Base-by-base conservation (phyloP, 1,140 invertebrate species). In the Ctenoplectra terminalis region DNA sequence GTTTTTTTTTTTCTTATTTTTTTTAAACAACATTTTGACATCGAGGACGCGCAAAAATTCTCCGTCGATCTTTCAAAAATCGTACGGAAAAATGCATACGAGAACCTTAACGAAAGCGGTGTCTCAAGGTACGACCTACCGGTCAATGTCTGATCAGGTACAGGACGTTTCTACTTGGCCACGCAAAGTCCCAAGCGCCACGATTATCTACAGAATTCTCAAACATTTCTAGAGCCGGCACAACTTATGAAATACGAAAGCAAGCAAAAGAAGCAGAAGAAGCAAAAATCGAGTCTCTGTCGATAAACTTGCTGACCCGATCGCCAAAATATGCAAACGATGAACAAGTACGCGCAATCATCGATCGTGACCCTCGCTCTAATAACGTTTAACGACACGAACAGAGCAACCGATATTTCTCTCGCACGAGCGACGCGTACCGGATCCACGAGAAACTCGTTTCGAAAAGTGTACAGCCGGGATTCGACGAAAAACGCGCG, bases 401-500 rank as follows among this genome's bases (percentile, higher is more conserved):
- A 34, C 58, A 60, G 15, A 11, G 11, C 7, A 1, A 2, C 7
- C 17, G 37, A n/a, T 64, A 37, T 66, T 20, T 29, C 11, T 20
- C 64, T 15, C 17, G 26, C 37, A n/a, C 5, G 61, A 64, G 13
- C 63, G 37, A 1, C 63, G 34, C 17, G 71, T 56, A 43, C 74
- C 74, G 74, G 74, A 77, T 77, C 37, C 40, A 20, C 37, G 20
- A 48, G 60, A 29, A 52, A 60, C 71, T 40, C 50, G 79, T 43
- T 75, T 43, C 40, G 40, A 63, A 71, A 29, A 37, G n/a, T 37
- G 54, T 20, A 43, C 69, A 2, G 17, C 13, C 31, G 37, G 40
- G 48, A 46, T 13, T 26, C 20, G 76, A 34, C 40, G 71, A 67
- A 75, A 81, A 56, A 48, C 58, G 54, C 23, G 13, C 43, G 34